A percentile compares a stretch with the other conserved stretches of the same genome.
These are phyloP conservation scores for Takifugu rubripes DNA, from an alignment of 2,797 vertebrate species.

Conservation along the genomic window DNA sequence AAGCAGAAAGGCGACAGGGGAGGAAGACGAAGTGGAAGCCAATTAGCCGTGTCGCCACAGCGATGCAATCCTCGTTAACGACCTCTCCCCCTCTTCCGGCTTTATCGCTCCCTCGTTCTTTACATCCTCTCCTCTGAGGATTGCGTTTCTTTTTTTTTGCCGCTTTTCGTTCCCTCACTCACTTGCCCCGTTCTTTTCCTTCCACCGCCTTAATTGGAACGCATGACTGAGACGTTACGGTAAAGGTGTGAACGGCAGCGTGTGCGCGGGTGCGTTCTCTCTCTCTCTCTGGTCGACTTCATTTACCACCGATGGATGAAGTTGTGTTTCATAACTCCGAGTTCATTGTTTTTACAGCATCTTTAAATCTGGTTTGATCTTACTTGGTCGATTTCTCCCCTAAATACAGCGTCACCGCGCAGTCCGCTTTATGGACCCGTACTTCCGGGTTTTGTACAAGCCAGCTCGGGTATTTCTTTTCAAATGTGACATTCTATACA, in stretches of 20 bases:
- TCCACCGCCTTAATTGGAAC: slow-evolving; percentile 34
- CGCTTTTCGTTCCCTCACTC: slow-evolving; percentile 12
- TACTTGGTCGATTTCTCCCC: not conserved
- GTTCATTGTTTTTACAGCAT: not conserved
- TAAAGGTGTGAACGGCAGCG: slow-evolving; percentile 6
- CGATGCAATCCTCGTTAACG: slow-evolving; percentile 49
- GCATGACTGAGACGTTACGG: slow-evolving; percentile 16
- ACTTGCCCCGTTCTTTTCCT: slow-evolving; percentile 14
- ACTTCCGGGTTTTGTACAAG: no score
- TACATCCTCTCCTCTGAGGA: slow-evolving; percentile 12
- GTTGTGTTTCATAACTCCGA: no score
- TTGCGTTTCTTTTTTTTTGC: slow-evolving; percentile 4
- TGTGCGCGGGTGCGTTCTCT: not conserved
- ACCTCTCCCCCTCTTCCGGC: slow-evolving; percentile 43
- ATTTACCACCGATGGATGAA: not conserved
- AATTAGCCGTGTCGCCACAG: slow-evolving; percentile 55
- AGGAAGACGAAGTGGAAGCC: slow-evolving; percentile 56
- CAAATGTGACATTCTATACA: no score
- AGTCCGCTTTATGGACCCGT: no score
- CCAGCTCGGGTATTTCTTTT: no score
- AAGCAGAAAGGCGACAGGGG: slow-evolving; percentile 23
- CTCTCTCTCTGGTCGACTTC: not conserved
- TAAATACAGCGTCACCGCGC: no score
- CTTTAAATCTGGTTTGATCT: not conserved
- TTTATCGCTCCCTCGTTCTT: slow-evolving; percentile 12